Conservation (phyloP, 2,797 vertebrate genomes). For the Anguilla anguilla region DNA sequence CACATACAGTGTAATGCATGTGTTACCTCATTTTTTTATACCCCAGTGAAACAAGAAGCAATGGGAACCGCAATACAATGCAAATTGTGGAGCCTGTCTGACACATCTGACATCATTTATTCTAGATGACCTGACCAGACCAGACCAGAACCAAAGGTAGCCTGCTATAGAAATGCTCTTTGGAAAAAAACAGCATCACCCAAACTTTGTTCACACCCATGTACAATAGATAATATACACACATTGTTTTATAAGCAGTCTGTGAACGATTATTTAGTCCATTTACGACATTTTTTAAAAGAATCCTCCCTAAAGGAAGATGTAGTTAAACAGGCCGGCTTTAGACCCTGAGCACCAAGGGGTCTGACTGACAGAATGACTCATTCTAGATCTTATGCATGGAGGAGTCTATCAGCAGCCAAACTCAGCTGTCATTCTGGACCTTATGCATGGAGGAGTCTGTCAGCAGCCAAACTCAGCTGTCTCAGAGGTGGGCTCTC, state of each 20-base stretch:
- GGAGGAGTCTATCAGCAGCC: neutral
- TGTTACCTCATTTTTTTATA: no score
- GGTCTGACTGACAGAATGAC: neutral
- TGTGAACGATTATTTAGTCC: neutral
- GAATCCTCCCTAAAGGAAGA: neutral
- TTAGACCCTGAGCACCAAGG: constrained; percentile 13
- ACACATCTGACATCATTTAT: neutral
- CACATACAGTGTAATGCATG: no score
- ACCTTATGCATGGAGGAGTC: neutral
- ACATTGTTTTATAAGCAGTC: neutral
- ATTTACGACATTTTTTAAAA: neutral
- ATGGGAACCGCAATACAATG: no score
- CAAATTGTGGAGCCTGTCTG: constrained; percentile 6
- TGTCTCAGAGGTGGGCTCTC: constrained; percentile 10
- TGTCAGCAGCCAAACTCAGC: constrained; percentile 3
- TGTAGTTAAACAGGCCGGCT: neutral
- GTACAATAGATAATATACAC: neutral
- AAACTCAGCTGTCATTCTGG: neutral
- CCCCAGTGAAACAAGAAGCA: no score
- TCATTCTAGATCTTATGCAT: neutral
- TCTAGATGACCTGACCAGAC: no score
- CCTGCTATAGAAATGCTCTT: no score
- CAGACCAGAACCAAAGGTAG: no score
- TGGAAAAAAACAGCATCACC: neutral
- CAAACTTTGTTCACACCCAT: neutral